A percentile compares a stretch with the other conserved stretches of the same genome.
Evolutionary conservation across 2,113 vertebrate species (phyloP).

Genomic region (Falco punctatus): DNA sequence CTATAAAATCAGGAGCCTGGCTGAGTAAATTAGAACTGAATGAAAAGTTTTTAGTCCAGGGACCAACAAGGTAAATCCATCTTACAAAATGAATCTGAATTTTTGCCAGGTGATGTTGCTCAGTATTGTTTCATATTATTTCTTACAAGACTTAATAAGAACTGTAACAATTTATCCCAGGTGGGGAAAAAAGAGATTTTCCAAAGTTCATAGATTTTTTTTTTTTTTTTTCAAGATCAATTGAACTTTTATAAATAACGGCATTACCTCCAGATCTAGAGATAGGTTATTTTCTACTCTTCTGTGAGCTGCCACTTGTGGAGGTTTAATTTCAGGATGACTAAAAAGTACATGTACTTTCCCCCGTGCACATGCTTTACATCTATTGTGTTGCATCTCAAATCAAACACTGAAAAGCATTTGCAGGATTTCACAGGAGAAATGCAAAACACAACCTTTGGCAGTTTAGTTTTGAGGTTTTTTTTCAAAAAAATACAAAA

Average conservation of each 20-base stretch:
- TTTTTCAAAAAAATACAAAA: background rate
- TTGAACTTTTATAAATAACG: background rate
- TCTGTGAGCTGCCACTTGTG: background rate
- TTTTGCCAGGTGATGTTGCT: background rate
- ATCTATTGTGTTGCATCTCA: background rate
- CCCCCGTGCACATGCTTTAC: background rate
- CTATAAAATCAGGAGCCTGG: background rate
- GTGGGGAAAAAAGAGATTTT: background rate
- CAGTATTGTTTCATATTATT: background rate
- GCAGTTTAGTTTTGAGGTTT: background rate
- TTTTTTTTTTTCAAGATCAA: background rate
- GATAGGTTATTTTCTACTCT: background rate
- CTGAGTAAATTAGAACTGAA: constrained; percentile 1
- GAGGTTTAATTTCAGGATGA: background rate
- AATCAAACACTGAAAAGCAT: background rate
- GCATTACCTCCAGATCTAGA: background rate
- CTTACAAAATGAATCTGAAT: background rate
- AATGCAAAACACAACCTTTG: background rate
- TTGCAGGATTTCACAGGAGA: background rate
- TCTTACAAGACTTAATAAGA: background rate
- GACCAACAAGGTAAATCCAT: constrained; percentile 8
- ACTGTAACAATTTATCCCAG: background rate
- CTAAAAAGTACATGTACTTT: background rate
- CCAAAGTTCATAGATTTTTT: background rate
- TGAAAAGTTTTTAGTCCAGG: constrained; percentile 22